Conservation (phyloP, 1,140 invertebrate genomes). For the Coboldia fuscipes region DNA sequence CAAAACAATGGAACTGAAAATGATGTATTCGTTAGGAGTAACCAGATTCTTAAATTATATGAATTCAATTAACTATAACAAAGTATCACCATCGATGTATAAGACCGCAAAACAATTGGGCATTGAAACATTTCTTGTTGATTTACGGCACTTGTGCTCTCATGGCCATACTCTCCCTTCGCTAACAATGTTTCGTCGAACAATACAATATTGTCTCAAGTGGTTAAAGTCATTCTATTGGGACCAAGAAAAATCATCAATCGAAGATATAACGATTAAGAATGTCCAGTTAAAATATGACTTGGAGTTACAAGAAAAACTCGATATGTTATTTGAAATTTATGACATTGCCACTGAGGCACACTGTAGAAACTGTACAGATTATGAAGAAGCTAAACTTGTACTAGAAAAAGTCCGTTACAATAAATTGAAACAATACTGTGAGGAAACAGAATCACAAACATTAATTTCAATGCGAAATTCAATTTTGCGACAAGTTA, state of each 20-base stretch:
- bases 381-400: neutral
- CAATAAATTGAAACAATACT: too few relatives aligned
- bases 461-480: too few relatives aligned
- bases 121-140: constrained; percentile 15
- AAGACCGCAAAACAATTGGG: constrained; percentile 13
- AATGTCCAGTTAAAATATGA: constrained; percentile 11
- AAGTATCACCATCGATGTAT: constrained; percentile 17
- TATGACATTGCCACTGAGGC: constrained; percentile 9
- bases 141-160: constrained; percentile 16
- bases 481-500: too few relatives aligned
- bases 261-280: constrained; percentile 10
- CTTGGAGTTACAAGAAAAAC: constrained; percentile 9
- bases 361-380: neutral
- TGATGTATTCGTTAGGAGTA: constrained; percentile 13
- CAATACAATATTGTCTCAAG: constrained; percentile 11
- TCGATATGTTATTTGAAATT: constrained; percentile 8
- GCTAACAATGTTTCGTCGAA: constrained; percentile 8
- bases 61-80: constrained; percentile 16
- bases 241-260: constrained; percentile 8
- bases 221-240: constrained; percentile 17
- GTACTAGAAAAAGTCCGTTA: too few relatives aligned
- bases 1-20: constrained; percentile 8
- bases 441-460: too few relatives aligned
- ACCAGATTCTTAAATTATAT: constrained; percentile 19
- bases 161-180: constrained; percentile 16